These are phyloP conservation scores for Nansenia antarctica DNA, from an alignment of 2,113 vertebrate species.

Conservation along the genomic window DNA sequence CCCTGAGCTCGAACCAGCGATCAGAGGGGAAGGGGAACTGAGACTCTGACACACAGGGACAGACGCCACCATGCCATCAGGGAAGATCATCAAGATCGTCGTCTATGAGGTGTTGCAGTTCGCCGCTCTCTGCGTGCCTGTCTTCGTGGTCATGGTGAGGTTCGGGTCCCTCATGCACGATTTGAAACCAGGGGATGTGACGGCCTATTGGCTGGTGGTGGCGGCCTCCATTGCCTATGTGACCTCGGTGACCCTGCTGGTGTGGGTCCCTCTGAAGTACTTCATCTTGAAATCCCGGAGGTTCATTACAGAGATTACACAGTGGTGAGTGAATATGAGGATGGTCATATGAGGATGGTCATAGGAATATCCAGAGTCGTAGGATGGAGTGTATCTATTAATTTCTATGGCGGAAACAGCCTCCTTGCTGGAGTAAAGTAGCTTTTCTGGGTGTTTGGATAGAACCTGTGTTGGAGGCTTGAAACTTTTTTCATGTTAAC, in stretches of 20 bases:
- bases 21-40: background rate
- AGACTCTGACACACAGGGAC: conserved; percentile 3
- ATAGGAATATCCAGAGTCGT: no score
- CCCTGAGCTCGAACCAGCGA: conserved; percentile 15
- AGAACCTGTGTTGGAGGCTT: no score
- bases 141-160: conserved; percentile 68
- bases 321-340: conserved; percentile 76
- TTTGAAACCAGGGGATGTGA: conserved; percentile 18
- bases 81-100: conserved; percentile 73
- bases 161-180: conserved; percentile 62
- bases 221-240: conserved; percentile 79
- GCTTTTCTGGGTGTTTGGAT: no score
- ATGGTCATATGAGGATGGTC: no score
- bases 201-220: conserved; percentile 80
- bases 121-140: conserved; percentile 56
- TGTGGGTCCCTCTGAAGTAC: conserved; percentile 84
- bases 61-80: conserved; percentile 67
- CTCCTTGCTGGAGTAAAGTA: no score
- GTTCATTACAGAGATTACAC: conserved; percentile 52
- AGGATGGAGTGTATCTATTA: no score
- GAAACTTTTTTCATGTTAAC: no score
- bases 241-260: conserved; percentile 75
- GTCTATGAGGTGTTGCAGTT: conserved; percentile 76
- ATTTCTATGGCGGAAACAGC: no score
- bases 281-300: conserved; percentile 66